Conservation (phyloP, 1,140 invertebrate genomes). For the Brachionus rubens region DNA sequence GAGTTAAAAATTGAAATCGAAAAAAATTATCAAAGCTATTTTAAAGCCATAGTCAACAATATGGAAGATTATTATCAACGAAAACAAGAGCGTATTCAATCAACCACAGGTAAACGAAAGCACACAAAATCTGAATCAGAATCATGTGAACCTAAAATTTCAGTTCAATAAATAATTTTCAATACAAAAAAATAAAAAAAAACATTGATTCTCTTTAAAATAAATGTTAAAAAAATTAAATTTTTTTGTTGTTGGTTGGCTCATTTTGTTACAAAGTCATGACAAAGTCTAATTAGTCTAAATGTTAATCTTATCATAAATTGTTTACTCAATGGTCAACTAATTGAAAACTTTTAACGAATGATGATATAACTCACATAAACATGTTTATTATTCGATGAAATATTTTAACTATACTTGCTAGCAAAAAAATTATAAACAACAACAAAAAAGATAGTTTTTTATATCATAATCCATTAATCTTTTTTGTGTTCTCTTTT, state of each 20-base stretch:
- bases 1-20: not conserved
- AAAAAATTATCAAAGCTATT: conserved; percentile 32
- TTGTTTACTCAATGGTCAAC: no score
- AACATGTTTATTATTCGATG: no score
- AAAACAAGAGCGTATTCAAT: conserved; percentile 13
- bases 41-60: conserved; percentile 36
- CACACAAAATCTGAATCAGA: not conserved
- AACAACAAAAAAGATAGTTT: no score
- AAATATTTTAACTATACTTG: no score
- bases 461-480: no score
- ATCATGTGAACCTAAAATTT: not conserved
- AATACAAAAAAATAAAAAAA: no score
- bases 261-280: not conserved
- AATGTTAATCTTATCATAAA: no score
- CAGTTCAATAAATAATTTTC: not conserved
- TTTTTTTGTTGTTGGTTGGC: not conserved
- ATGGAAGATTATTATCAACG: conserved; percentile 26
- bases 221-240: not conserved
- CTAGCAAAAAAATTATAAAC: no score
- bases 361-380: no score
- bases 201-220: no score
- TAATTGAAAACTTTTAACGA: no score
- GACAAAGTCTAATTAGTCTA: not conserved
- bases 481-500: no score
- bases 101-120: conserved; percentile 1